A percentile compares a stretch with the other conserved stretches of the same genome.
Evolutionary conservation across 1,140 invertebrate genomes (phyloP).

Genomic region (Hydropsyche tenuis): DNA sequence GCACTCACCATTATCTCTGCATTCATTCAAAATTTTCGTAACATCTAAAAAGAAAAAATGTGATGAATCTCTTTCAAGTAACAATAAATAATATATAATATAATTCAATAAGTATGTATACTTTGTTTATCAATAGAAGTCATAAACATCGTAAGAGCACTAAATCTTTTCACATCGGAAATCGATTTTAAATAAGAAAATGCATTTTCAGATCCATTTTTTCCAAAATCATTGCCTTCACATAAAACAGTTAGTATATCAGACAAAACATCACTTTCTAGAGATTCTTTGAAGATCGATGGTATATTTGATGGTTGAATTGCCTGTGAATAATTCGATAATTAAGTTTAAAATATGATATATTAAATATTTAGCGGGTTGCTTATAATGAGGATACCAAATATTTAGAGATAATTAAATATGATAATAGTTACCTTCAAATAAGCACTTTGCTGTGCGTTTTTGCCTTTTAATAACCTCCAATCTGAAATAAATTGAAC

Average conservation of each 20-base stretch:
- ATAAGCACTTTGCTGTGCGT: conserved; percentile 54
- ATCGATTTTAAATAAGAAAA: conserved; percentile 53
- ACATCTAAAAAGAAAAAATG: neutral
- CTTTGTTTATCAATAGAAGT: conserved; percentile 57
- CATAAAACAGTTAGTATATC: conserved; percentile 62
- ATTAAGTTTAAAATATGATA: neutral
- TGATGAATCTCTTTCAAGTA: no score
- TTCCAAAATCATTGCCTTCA: conserved; percentile 54
- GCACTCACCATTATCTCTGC: conserved; percentile 51
- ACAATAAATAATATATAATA: no score
- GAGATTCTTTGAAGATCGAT: conserved; percentile 66
- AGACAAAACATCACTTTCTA: conserved; percentile 66
- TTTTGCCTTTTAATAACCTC: conserved; percentile 57
- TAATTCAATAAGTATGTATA: conserved; percentile 42
- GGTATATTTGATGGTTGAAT: conserved; percentile 62
- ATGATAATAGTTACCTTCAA: conserved; percentile 55
- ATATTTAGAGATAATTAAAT: conserved; percentile 30
- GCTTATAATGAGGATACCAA: no score
- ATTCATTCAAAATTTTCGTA: conserved; percentile 52
- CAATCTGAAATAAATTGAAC: conserved; percentile 67
- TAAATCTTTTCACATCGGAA: conserved; percentile 59
- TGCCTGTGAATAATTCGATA: conserved; percentile 58
- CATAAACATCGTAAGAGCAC: conserved; percentile 59
- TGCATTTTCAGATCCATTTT: conserved; percentile 49
- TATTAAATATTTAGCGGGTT: neutral